phyloP scores from a whole-genome alignment of 2,797 vertebrate genomes.

The Propithecus deckenii region DNA sequence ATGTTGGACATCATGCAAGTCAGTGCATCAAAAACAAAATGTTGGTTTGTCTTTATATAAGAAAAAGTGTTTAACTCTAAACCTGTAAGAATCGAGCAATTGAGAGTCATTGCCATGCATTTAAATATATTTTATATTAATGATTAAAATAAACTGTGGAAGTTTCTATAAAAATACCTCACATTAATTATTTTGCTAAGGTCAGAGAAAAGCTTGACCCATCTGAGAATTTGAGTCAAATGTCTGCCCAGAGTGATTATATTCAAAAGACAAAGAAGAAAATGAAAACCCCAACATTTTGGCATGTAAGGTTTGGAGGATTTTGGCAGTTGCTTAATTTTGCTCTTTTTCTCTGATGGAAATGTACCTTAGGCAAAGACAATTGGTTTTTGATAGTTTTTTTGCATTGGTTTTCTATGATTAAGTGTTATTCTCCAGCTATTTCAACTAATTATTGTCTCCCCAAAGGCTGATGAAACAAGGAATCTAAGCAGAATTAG shows the following conservation, averaged over 20 bases:
- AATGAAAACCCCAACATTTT: neutral
- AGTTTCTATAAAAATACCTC: conserved; percentile 38
- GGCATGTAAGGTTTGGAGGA: neutral
- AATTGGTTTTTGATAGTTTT: conserved; percentile 57
- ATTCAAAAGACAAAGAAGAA: neutral
- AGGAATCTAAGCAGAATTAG: conserved; percentile 46
- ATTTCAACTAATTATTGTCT: conserved; percentile 66
- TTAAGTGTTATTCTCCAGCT: conserved; percentile 71
- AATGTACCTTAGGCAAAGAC: conserved; percentile 45
- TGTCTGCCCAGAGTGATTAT: neutral
- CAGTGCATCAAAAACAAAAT: neutral
- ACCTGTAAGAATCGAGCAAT: conserved; percentile 1
- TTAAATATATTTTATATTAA: conserved; percentile 70
- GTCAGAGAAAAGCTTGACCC: conserved; percentile 40
- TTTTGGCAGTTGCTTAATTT: conserved; percentile 4
- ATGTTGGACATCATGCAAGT: conserved; percentile 36
- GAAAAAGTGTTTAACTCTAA: conserved; percentile 34
- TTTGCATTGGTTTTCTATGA: conserved; percentile 67
- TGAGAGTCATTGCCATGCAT: neutral
- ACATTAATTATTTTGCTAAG: conserved; percentile 64
- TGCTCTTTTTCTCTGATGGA: conserved; percentile 27
- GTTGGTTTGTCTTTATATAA: conserved; percentile 2
- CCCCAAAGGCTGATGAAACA: conserved; percentile 57
- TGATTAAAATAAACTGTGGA: conserved; percentile 44
- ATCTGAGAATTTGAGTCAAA: conserved; percentile 23